Conservation (phyloP, 1,140 invertebrate species). For the Oryzaephilus surinamensis region DNA sequence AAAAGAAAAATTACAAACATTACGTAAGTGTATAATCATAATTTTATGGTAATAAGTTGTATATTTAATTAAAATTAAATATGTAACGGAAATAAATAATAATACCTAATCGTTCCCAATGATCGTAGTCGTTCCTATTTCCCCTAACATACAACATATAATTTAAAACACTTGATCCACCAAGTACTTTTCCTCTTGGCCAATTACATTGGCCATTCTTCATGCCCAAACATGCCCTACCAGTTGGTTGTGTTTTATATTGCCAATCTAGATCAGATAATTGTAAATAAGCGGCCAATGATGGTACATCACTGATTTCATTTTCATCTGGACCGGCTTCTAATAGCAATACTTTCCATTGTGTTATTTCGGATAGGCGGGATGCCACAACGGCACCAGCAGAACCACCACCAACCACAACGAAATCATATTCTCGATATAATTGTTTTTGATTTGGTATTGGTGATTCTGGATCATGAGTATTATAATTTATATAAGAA, state of each 20-base stretch:
- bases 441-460: conserved; percentile 46
- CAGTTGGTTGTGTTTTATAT: conserved; percentile 83
- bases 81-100: no score
- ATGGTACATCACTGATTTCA: conserved; percentile 80
- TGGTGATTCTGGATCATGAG: conserved; percentile 66
- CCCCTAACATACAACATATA: conserved; percentile 93
- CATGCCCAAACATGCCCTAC: conserved; percentile 61
- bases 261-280: conserved; percentile 82
- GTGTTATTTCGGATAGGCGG: conserved; percentile 68
- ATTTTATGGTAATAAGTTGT: no score
- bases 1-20: no score
- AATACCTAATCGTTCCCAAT: conserved; percentile 79
- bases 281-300: conserved; percentile 77
- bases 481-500: conserved; percentile 71
- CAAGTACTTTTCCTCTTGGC: conserved; percentile 75
- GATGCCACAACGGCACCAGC: conserved; percentile 88
- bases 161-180: conserved; percentile 84
- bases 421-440: conserved; percentile 66
- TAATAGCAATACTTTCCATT: conserved; percentile 75
- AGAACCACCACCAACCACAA: conserved; percentile 83
- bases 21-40: no score
- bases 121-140: conserved; percentile 74
- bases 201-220: conserved; percentile 69
- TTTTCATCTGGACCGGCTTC: conserved; percentile 91
- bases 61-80: no score